A percentile compares a stretch with the other conserved stretches of the same genome.
phyloP scores from a whole-genome alignment of 2,797 vertebrate species.

The Enteromius paludinosus region DNA sequence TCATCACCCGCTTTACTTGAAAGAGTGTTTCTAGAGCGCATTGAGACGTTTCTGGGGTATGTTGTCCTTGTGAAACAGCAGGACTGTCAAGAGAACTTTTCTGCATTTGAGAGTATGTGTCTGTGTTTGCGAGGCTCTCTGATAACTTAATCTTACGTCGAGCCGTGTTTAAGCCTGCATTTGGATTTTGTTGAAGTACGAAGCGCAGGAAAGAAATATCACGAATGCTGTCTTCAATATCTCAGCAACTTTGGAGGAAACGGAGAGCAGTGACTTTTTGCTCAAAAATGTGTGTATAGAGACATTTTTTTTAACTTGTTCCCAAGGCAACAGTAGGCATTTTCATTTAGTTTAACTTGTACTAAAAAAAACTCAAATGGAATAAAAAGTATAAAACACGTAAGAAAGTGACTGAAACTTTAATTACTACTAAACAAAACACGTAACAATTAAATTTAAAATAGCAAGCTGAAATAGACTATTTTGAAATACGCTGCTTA shows the following conservation, averaged over 20 bases:
- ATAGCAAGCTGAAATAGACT: background rate
- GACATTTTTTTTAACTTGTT: background rate
- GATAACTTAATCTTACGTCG: conserved; percentile 22
- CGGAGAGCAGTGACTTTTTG: background rate
- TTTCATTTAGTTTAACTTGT: background rate
- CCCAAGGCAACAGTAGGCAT: background rate
- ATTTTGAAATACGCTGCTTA: background rate
- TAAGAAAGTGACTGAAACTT: background rate
- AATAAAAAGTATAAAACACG: background rate
- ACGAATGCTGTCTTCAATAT: background rate
- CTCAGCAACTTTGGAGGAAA: background rate
- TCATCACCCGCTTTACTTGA: conserved; percentile 35
- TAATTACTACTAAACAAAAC: background rate
- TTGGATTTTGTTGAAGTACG: background rate
- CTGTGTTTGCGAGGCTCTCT: conserved; percentile 10
- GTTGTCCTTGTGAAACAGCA: conserved; percentile 43
- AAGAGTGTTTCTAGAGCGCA: conserved; percentile 10
- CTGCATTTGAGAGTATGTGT: conserved; percentile 20
- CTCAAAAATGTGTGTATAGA: background rate
- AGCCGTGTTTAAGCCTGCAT: conserved; percentile 8
- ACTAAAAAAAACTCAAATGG: background rate
- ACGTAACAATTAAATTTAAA: background rate
- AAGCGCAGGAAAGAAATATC: background rate
- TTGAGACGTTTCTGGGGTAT: conserved; percentile 36
- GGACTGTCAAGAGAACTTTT: conserved; percentile 36